Base-by-base conservation (phyloP, 2,113 vertebrate genomes). In the Zapornia atra region DNA sequence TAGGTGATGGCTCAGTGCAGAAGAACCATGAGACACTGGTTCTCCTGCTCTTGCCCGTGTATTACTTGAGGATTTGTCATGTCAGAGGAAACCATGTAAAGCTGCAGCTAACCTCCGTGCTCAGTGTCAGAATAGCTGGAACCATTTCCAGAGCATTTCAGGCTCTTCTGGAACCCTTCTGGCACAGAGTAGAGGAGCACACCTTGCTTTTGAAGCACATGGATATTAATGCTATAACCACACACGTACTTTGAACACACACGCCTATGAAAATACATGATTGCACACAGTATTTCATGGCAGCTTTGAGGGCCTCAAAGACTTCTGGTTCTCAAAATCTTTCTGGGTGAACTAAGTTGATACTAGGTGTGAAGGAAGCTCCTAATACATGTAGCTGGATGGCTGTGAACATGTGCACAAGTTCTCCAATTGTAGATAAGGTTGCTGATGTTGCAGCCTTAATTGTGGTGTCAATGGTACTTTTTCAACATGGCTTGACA, bases 11-110 rank as follows among this genome's bases (percentile, higher is more conserved):
- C 48, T 60, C 77, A 59, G 0, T 69, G 48, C 64, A 80, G 90
- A 86, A 96, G 20, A 73, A 81, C 36, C 33, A 38, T 0, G 5
- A 92, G 57, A 16, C 9, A 9, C 22, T 46, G n/a, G 5, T 75
- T 80, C n/a, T 80, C 25, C 19, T 63, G 38, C 14, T 48, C 16
- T 75, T 71, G 50, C 11, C 14, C 11, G 21, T 2, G 4, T 70
- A 12, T 51, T 24, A 38, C 13, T 18, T 48, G 51, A 76, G 53
- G 7, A 71, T 56, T 60, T 56, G 15, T 28, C 28, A 14, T n/a
- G 19, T n/a, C 19, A 15, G 34, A 40, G 29, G 36, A n/a, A 56
- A n/a, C 10, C 5, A 25, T 0, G 1, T 28, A 46, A 34, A 60
- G 26, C 44, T 53, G 36, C 42, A 59, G 66, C 8, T 51, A 8